Base-by-base conservation (phyloP, 2,113 vertebrate genomes). In the Prolemur simus region DNA sequence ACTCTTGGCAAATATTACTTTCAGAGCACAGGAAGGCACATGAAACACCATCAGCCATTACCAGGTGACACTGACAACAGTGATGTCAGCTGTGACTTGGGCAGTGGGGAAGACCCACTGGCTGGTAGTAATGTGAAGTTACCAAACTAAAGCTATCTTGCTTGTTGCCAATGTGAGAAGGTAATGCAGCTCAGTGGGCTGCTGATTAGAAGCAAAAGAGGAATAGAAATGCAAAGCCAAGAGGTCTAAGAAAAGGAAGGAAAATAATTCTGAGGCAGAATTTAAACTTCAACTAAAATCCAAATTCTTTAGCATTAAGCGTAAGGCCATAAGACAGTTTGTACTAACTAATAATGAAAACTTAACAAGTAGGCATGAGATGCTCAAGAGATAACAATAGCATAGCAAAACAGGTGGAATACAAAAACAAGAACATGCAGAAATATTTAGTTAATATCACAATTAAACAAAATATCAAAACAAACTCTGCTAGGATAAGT, bases 151-250 rank as follows among this genome's bases (percentile, higher is more conserved):
- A 93, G 37, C 84, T 82, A 39, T n/a, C 29, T 71, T 69, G 18
- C 45, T 74, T 64, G 10, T 25, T 81, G 78, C 66, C 63, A 68
- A 82, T 84, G 56, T 54, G 94, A 91, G 71, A 91, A 84, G 86
- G 52, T 27, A 64, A 76, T 76, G 17, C 12, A 47, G 64, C 91
- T 93, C 91, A 89, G 91, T 96, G n/a, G 78, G 82, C 45, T 89
- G 87, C 93, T 97, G 92, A 96, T 94, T 88, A 97, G 91, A 95
- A 96, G 73, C 77, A 93, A 95, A 93, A 91, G 88, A 95, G 86
- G 91, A 91, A 66, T 68, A 54, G 9, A 86, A 96, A 91, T 23
- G 32, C 74, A 66, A 45, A 74, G 85, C 91, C 64, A 86, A 96
- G 63, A 95, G 86, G 52, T 63, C 52, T 60, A 37, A 95, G 69